Conservation (phyloP, 1,140 invertebrate species). For the Chironomus striatipennis region DNA sequence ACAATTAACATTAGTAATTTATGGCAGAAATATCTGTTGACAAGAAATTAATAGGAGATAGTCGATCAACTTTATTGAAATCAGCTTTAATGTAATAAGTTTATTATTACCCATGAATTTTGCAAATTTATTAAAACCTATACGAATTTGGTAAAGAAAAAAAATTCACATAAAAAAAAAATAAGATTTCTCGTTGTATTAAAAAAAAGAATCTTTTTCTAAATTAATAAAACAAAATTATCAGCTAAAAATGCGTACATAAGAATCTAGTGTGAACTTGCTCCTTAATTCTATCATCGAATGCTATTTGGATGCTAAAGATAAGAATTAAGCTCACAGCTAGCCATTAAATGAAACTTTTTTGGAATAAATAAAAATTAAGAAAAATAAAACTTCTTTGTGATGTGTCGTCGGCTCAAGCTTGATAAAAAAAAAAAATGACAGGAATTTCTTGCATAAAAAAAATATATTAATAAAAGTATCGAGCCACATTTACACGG, state of each 20-base stretch:
- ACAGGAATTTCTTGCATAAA: neutral
- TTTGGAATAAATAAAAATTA: neutral
- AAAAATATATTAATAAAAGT: neutral
- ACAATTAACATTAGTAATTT: neutral
- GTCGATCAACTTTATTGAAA: slow-evolving; percentile 3
- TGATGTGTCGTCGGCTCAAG: neutral
- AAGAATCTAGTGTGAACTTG: neutral
- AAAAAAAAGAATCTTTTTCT: neutral
- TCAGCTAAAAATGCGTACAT: neutral
- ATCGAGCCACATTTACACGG: no score
- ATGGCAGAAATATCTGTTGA: neutral
- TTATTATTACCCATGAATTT: neutral
- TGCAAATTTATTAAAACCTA: neutral
- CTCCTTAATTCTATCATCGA: neutral
- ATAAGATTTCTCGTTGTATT: slow-evolving; percentile 8
- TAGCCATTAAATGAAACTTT: neutral
- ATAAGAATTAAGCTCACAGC: neutral
- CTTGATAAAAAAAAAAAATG: neutral
- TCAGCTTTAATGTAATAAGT: neutral
- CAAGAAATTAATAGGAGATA: neutral
- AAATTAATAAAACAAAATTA: neutral
- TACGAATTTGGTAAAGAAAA: neutral
- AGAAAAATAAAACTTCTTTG: slow-evolving; percentile 2
- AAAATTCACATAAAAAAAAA: neutral
- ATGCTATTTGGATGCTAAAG: neutral